phyloP scores from a whole-genome alignment of 2,888 invertebrate genomes.

The Thumatha senex region DNA sequence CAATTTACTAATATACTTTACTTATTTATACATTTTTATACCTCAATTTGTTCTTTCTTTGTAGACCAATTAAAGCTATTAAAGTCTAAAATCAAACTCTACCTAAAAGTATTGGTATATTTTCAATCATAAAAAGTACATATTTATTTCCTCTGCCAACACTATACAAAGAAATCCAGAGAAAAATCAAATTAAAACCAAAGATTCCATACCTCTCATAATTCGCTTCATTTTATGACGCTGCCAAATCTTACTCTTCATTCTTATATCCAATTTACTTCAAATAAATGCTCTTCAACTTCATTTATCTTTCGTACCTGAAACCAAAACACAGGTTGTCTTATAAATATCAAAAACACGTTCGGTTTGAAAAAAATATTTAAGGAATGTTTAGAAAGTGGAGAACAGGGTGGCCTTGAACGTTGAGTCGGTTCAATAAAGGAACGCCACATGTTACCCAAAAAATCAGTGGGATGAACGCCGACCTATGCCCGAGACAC shows the following conservation, averaged over 20 bases:
- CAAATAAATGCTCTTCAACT: background rate
- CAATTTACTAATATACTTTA: too few species aligned
- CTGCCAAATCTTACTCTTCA: too few species aligned
- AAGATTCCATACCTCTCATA: constrained; percentile 16
- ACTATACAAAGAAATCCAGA: too few species aligned
- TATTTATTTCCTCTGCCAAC: too few species aligned
- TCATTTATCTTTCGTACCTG: constrained; percentile 17
- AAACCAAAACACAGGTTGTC: constrained; percentile 11
- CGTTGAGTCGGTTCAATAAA: constrained; percentile 1
- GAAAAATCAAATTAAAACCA: background rate
- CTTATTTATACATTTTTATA: too few species aligned
- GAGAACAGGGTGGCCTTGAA: constrained; percentile 6
- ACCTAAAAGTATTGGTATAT: background rate
- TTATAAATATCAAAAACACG: background rate
- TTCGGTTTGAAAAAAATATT: background rate
- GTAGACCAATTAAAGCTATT: too few species aligned
- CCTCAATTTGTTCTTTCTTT: too few species aligned
- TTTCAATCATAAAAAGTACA: too few species aligned
- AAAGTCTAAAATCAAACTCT: too few species aligned
- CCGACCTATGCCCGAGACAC: background rate
- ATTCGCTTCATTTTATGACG: background rate
- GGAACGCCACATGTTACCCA: constrained; percentile 11
- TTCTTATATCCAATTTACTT: too few species aligned
- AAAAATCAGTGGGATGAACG: constrained; percentile 5
- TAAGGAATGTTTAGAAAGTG: constrained; percentile 4